Percentiles rank a stretch among this genome's conserved stretches.
These are phyloP conservation scores for Rynchops niger DNA, from an alignment of 2,113 vertebrate species.

Conservation along the genomic window DNA sequence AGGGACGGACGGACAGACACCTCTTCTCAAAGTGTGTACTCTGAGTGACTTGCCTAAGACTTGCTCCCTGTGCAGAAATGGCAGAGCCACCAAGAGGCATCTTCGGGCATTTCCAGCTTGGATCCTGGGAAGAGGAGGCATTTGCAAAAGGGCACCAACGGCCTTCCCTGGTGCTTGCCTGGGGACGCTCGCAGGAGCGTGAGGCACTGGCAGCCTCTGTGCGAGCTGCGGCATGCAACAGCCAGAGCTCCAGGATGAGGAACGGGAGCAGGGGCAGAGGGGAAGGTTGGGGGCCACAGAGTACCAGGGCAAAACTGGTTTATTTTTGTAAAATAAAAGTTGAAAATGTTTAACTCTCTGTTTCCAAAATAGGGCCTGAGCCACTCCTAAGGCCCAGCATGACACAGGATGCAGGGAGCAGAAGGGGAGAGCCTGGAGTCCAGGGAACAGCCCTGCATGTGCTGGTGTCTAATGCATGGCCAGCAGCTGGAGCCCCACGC, in stretches of 20 bases:
- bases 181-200: background rate
- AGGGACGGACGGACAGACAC: background rate
- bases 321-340: slow-evolving; percentile 69
- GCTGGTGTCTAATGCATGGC: background rate
- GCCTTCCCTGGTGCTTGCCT: background rate
- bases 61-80: background rate
- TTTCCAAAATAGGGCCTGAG: background rate
- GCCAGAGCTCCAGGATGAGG: background rate
- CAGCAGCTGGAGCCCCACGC: background rate
- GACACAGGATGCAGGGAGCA: background rate
- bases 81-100: background rate
- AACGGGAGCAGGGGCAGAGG: background rate
- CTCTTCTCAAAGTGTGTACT: background rate
- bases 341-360: slow-evolving; percentile 12
- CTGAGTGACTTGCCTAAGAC: slow-evolving; percentile 17
- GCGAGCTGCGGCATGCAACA: rapidly evolving
- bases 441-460: background rate
- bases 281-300: background rate
- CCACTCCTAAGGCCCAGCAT: background rate
- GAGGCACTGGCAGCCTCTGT: rapidly evolving
- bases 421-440: background rate
- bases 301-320: slow-evolving; percentile 10
- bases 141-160: background rate
- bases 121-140: background rate
- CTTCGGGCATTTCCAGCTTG: background rate